A percentile compares a stretch with the other conserved stretches of the same genome.
Evolutionary conservation across 30 jellyfish, hydroid and myxozoan genomes (phyloP).

Genomic region (Catostylus mosaicus): DNA sequence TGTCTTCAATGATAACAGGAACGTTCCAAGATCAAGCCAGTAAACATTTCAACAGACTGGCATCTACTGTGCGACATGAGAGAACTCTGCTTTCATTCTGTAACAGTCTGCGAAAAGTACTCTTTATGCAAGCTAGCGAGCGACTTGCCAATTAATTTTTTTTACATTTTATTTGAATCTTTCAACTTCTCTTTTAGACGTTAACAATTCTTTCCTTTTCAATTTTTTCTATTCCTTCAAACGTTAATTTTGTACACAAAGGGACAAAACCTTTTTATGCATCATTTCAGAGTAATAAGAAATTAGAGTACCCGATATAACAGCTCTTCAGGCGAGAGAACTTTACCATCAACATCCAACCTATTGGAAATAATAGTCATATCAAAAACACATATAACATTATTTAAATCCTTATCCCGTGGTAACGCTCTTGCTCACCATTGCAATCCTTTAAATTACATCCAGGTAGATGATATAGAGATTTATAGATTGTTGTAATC

Average conservation of each 20-base stretch:
- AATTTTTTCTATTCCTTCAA: background rate
- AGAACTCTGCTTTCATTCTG: background rate
- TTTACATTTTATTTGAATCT: background rate
- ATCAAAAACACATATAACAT: no score
- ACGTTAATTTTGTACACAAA: background rate
- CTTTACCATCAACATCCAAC: conserved; percentile 97
- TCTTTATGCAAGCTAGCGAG: background rate
- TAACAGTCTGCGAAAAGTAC: background rate
- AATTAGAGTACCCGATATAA: conserved; percentile 77
- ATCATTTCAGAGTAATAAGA: background rate
- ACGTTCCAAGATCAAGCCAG: conserved; percentile 45
- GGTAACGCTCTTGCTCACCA: no score
- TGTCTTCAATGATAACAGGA: conserved; percentile 43
- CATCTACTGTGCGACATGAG: conserved; percentile 7
- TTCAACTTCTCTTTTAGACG: background rate
- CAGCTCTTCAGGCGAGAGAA: conserved; percentile 90
- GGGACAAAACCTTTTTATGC: background rate
- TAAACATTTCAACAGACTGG: conserved; percentile 36
- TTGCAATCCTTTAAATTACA: no score
- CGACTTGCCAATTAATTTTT: background rate
- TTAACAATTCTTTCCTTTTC: background rate
- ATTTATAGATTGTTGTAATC: no score
- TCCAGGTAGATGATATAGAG: no score
- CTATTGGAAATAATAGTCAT: conserved; percentile 32
- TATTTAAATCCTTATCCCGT: no score